Evolutionary conservation across 2,888 invertebrate species (phyloP), one percentile per base, ranked within the genome.

Genomic region (Sceliomorpha sp.): DNA sequence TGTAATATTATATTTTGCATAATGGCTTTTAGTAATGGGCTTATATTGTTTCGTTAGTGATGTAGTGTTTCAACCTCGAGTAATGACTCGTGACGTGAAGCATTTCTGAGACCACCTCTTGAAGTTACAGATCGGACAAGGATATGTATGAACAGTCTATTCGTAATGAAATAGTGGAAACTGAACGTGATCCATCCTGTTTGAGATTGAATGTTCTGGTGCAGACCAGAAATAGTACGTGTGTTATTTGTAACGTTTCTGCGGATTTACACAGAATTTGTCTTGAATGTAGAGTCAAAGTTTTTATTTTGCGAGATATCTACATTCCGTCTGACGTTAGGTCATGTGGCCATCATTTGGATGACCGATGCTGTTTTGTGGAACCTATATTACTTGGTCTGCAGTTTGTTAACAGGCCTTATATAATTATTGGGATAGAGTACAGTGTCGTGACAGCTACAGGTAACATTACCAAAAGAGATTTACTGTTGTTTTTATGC

Each of bases 121-220:
- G 39, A 45, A 4, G 37, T 56, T 1, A 62, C 39, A 2, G 2
- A 53, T 50, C 12, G 10, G 10, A 68, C 68, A 7, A 13, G 62
- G 37, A 29, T 70, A 36, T 70, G 68, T 15, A 17, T 37, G 1
- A 70, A 68, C 59, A 26, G n/a, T 64, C 39, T 0, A 45, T 73
- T 39, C 12, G 3, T 39, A 47, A 58, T 4, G 55, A 70, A 45
- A 66, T 70, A 14, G 3, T 1, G 24, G 47, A 13, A 1, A 48
- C 60, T 4, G 60, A 70, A 63, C 12, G 34, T 26, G 67, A 73
- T 60, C 58, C 67, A 12, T 2, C 2, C 10, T 34, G 39, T 12
- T 14, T 59, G 6, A 50, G 55, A 24, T 26, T 70, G 9, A 67
- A 73, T 53, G 67, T 70, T 17, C 32, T 72, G 20, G 55, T 47